Evolutionary conservation across 2,113 vertebrate species (phyloP), one percentile per base, ranked within the genome.

Genomic region (Chloroceryle aenea): DNA sequence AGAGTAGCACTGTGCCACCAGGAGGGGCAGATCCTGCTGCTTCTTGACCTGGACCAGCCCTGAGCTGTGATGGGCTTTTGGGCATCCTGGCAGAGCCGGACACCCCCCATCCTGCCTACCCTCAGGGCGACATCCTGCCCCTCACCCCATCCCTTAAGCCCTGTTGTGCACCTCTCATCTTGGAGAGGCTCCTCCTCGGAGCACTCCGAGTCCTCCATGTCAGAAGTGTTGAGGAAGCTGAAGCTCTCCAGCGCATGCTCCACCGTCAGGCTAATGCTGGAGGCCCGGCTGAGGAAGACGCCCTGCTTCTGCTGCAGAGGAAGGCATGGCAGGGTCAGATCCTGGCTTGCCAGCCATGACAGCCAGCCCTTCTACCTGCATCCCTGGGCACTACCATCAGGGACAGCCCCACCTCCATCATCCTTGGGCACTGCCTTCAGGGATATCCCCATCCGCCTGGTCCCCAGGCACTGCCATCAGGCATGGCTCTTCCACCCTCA

Each of bases 241-340:
- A 99, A 99, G 97, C 99, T 99, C 95, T 99, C 99, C 82, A 99
- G 97, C 0, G 99, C 99, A 0, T 99, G 99, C 90, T 99, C 99
- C 93, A 99, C 99, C 0, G 99, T 98, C 93, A 99, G 98, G 96
- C 99, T 99, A 68, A 98, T 97, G 85, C 99, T 99, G 91, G 99
- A 99, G 4, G 98, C 98, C 21, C 98, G 98, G 95, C 99, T 99
- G 47, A 98, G 98, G 90, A 98, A 99, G 29, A 98, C 68, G 0
- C 98, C 98, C 97, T 99, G 95, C 83, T 95, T 98, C 95, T 98
- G 98, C 98, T 98, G 95, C 2, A 6, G 89, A 93, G 79, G 43
- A 85, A 79, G 58, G 66, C 58, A 79, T 3, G 6, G 14, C 0
- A 0, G 52, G 12, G 6, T 71, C 25, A 14, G 79, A 58, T 47